phyloP scores from a whole-genome alignment of 2,113 vertebrate genomes.

The Indri indri region DNA sequence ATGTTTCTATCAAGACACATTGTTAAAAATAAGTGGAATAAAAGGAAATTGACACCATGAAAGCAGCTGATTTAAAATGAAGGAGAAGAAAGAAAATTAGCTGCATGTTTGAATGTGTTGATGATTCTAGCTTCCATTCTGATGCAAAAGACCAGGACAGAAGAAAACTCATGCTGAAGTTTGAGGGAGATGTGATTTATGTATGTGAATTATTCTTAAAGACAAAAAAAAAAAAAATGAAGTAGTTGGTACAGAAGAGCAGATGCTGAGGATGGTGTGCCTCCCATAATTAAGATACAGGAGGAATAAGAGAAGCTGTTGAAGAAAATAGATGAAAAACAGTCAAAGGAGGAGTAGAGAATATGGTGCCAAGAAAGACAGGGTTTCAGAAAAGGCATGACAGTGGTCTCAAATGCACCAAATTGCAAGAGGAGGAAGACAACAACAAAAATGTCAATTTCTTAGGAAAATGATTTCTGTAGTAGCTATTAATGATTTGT shows the following conservation, averaged over 20 bases:
- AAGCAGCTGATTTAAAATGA: neutral
- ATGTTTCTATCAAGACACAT: neutral
- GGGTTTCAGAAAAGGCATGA: neutral
- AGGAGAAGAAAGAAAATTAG: neutral
- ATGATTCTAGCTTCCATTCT: neutral
- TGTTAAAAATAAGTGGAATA: neutral
- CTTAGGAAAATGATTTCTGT: neutral
- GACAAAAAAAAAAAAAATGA: neutral
- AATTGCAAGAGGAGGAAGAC: neutral
- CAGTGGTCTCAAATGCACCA: neutral
- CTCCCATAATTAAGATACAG: neutral
- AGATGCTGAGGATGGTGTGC: accelerated
- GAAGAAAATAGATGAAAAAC: neutral
- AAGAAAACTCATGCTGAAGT: neutral
- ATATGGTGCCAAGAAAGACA: neutral
- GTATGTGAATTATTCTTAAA: neutral
- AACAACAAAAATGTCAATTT: neutral
- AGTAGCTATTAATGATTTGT: neutral
- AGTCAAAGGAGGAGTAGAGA: neutral
- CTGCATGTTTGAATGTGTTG: neutral
- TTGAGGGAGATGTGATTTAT: neutral
- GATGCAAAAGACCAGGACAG: too few relatives aligned
- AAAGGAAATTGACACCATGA: neutral
- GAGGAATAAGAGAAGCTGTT: neutral
- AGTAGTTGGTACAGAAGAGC: neutral